These are phyloP conservation scores for Palythoa heliodiscus DNA, from an alignment of 92 coral and sea anemone species.

Conservation along the genomic window DNA sequence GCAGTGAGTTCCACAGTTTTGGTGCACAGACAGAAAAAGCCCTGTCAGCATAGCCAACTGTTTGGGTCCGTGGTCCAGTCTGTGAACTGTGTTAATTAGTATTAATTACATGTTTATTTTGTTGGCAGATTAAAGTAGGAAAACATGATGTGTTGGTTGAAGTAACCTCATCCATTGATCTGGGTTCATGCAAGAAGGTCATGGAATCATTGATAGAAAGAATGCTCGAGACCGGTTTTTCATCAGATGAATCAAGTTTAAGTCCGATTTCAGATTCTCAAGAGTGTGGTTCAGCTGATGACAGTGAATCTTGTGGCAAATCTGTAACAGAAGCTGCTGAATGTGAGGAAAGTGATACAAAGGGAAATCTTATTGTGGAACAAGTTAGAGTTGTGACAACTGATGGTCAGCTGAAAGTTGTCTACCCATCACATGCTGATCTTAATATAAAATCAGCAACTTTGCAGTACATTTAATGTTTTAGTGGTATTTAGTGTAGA, in stretches of 20 bases:
- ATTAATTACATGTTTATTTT: background rate
- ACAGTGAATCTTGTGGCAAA: slow-evolving; percentile 8
- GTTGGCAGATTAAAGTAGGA: slow-evolving; percentile 71
- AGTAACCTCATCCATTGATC: slow-evolving; percentile 85
- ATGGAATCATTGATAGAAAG: slow-evolving; percentile 73
- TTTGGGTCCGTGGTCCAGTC: too few species aligned
- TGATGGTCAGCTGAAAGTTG: slow-evolving; percentile 91
- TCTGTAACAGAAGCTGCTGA: background rate
- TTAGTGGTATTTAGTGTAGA: background rate
- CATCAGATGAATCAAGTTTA: slow-evolving; percentile 44
- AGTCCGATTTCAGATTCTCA: background rate
- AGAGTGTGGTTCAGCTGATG: slow-evolving; percentile 2
- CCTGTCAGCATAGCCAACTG: too few species aligned
- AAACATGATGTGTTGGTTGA: slow-evolving; percentile 79
- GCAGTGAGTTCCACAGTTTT: too few species aligned
- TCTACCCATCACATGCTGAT: slow-evolving; percentile 93
- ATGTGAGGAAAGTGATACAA: background rate
- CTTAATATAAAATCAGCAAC: slow-evolving; percentile 65
- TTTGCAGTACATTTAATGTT: slow-evolving; percentile 7
- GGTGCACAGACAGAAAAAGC: too few species aligned
- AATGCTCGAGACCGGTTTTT: slow-evolving; percentile 86
- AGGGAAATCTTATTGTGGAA: slow-evolving; percentile 67
- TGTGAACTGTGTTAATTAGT: background rate
- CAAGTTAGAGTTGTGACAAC: slow-evolving; percentile 80
- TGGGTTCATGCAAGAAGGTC: slow-evolving; percentile 80